A percentile compares a stretch with the other conserved stretches of the same genome.
These are phyloP conservation scores for Nothocercus julius DNA, from an alignment of 2,113 vertebrate genomes.

Conservation along the genomic window DNA sequence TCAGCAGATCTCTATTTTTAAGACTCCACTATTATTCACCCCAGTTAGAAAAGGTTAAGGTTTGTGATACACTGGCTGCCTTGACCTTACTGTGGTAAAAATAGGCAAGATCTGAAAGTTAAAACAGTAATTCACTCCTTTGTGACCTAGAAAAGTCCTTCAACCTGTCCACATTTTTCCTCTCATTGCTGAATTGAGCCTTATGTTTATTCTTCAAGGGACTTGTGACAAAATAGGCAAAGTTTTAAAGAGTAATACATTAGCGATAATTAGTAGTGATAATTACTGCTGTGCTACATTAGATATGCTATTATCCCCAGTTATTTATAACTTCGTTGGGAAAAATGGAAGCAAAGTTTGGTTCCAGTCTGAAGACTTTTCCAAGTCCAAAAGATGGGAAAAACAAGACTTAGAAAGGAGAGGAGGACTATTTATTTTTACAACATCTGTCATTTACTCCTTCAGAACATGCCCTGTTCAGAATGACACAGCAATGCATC, in stretches of 20 bases:
- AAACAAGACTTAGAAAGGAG: neutral
- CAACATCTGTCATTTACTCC: neutral
- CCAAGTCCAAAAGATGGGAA: neutral
- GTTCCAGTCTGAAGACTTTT: neutral
- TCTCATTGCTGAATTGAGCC: neutral
- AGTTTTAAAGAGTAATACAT: neutral
- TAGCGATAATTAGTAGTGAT: neutral
- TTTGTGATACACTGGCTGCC: neutral
- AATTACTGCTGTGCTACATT: neutral
- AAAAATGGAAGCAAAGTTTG: accelerated
- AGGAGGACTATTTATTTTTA: neutral
- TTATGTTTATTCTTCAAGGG: neutral
- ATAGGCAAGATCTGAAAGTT: neutral
- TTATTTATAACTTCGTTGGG: neutral
- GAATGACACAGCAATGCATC: neutral
- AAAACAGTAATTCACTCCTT: neutral
- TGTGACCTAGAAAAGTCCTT: neutral
- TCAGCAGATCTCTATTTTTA: neutral
- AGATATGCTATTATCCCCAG: neutral
- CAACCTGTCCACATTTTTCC: neutral
- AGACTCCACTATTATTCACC: neutral
- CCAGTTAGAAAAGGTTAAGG: neutral
- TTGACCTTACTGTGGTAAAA: neutral
- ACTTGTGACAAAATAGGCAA: neutral
- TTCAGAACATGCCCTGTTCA: neutral